Conservation (phyloP, 2,797 vertebrate genomes). For the Aplochiton taeniatus region DNA sequence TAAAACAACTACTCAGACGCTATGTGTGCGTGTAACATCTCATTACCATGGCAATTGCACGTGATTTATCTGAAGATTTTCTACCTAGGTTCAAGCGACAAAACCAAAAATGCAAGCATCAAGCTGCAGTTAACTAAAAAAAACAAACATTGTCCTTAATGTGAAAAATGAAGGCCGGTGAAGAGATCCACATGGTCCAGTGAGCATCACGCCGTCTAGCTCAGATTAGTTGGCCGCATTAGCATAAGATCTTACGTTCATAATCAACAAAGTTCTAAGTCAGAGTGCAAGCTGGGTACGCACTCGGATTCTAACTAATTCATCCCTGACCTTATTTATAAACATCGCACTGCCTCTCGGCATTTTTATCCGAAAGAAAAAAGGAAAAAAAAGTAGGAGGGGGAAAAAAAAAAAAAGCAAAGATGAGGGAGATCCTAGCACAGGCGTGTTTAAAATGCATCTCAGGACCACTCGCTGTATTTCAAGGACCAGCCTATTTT, state of each 20-base stretch:
- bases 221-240: no score
- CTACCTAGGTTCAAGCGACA: no score
- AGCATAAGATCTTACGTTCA: conserved; percentile 22
- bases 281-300: conserved; percentile 22
- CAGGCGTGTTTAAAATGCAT: conserved; percentile 57
- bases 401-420: conserved; percentile 27
- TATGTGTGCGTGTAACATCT: no score
- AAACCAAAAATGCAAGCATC: no score
- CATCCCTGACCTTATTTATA: conserved; percentile 49
- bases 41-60: no score
- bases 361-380: conserved; percentile 36
- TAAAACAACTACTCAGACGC: no score
- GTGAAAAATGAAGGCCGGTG: no score
- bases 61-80: no score
- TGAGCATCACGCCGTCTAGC: no score
- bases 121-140: no score
- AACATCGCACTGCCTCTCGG: conserved; percentile 48
- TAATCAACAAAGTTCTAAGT: conserved; percentile 30
- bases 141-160: no score
- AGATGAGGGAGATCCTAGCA: conserved; percentile 32
- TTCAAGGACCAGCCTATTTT: conserved; percentile 54
- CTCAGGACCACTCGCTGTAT: conserved; percentile 40
- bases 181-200: no score
- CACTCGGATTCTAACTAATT: conserved; percentile 36
- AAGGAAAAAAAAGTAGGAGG: conserved; percentile 29